Conservation (phyloP, 2,797 vertebrate genomes). For the Tragelaphus eurycerus region DNA sequence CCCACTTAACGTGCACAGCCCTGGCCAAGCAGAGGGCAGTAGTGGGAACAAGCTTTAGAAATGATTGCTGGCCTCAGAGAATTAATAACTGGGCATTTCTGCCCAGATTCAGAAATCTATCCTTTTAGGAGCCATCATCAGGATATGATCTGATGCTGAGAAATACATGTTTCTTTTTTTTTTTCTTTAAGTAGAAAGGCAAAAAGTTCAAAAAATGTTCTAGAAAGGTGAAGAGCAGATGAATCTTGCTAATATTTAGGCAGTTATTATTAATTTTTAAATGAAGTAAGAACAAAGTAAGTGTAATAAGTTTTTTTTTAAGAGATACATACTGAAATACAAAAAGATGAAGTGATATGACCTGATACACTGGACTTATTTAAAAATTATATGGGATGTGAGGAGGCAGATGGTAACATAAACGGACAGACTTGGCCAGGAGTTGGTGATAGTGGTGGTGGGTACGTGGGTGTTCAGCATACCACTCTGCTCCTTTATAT, state of each 20-base stretch:
- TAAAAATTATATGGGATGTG: background rate
- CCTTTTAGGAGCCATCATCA: background rate
- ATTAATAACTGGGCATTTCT: background rate
- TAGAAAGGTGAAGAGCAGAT: background rate
- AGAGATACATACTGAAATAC: background rate
- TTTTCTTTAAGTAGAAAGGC: background rate
- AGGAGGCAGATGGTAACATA: background rate
- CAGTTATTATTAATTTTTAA: background rate
- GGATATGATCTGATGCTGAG: background rate
- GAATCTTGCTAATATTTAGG: background rate
- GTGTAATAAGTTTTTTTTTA: background rate
- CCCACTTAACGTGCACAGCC: rapidly evolving
- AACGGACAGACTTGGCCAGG: background rate
- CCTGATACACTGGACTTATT: background rate
- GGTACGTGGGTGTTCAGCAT: background rate
- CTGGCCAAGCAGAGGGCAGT: background rate
- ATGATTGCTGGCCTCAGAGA: background rate
- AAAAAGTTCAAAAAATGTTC: background rate
- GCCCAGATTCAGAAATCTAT: background rate
- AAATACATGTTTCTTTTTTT: background rate
- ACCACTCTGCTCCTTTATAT: background rate
- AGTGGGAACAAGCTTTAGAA: rapidly evolving
- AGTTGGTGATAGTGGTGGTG: background rate
- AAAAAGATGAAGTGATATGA: background rate
- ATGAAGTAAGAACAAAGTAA: background rate